Evolutionary conservation across 2,888 invertebrate genomes (phyloP), one percentile per base, ranked within the genome.

Genomic region (Nesidiocoris tenuis): DNA sequence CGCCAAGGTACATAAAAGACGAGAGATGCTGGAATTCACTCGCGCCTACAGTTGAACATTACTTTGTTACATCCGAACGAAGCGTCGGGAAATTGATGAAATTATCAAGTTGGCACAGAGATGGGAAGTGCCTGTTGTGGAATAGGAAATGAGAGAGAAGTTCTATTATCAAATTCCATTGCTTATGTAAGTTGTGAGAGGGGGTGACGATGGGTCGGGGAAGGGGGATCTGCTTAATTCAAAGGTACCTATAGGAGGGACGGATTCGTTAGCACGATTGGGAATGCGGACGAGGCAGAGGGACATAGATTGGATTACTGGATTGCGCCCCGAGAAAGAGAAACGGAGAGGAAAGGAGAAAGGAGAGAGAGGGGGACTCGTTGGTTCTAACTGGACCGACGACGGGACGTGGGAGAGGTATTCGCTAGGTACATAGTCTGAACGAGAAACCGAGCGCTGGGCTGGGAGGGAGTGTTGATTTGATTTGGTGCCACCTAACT

Each of bases 201-300:
- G 39, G 12, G 39, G 12, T 12, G 3, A 39, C 39, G 39, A 39
- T 7, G 39, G 39, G 5, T 39, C 3, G 65, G 25, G 39, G 65
- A 63, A 63, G 63, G 63, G 63, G 63, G 25, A 63, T 24, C 65
- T 65, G 65, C 65, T 65, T 65, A 65, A 65, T 65, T 65, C 65
- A 65, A 65, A 65, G 65, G 65, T 65, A 65, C 39, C 39, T 39
- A 39, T 39, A 39, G 65, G 65, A 65, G 54, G 39, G 39, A 24
- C 39, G 25, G 65, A 25, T 65, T 65, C 65, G 65, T 65, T 65
- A 65, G 65, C 39, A 39, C 65, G 65, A 65, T 65, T 65, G 65
- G 65, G 65, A 65, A 39, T 7, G 39, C 39, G 39, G 39, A 39
- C 39, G 39, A 39, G 39, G 39, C 39, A 39, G 39, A 39, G 39